These are phyloP conservation scores for Ochotona curzoniae DNA, from an alignment of 2,113 vertebrate species.

Conservation along the genomic window DNA sequence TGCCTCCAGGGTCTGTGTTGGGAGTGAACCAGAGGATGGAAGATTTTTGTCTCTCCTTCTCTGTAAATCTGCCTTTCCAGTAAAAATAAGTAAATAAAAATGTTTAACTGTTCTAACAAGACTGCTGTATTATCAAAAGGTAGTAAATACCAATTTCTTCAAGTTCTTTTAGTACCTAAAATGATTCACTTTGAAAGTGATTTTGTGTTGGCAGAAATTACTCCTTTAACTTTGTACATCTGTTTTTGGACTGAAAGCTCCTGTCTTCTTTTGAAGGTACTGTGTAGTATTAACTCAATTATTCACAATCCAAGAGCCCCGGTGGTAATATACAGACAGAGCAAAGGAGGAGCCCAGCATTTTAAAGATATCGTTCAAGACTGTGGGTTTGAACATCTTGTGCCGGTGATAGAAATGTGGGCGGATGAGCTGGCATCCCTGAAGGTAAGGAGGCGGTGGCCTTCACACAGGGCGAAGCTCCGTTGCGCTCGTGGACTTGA, in stretches of 20 bases:
- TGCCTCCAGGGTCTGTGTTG: too few species aligned
- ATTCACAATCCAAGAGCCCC: slow-evolving; percentile 87
- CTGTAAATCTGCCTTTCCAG: too few species aligned
- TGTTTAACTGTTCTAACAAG: background rate
- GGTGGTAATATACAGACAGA: slow-evolving; percentile 81
- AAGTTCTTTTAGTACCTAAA: background rate
- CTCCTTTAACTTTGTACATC: background rate
- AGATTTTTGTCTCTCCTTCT: too few species aligned
- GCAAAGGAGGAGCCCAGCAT: slow-evolving; percentile 75
- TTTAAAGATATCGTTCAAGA: slow-evolving; percentile 55
- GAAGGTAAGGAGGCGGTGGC: slow-evolving; percentile 84
- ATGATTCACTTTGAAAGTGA: slow-evolving; percentile 36
- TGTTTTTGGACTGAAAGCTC: slow-evolving; percentile 41
- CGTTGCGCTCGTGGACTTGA: background rate
- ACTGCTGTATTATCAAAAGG: background rate
- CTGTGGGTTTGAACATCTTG: slow-evolving; percentile 87
- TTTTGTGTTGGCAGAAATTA: background rate
- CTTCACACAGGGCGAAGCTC: too few species aligned
- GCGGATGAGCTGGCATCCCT: slow-evolving; percentile 90
- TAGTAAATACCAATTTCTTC: background rate
- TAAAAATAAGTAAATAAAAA: too few species aligned
- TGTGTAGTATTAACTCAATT: slow-evolving; percentile 86
- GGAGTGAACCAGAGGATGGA: too few species aligned
- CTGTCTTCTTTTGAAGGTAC: slow-evolving; percentile 84
- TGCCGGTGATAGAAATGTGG: slow-evolving; percentile 91